Evolutionary conservation across 1,140 invertebrate genomes (phyloP), one percentile per base, ranked within the genome.

Genomic region (Calephelis virginiensis): DNA sequence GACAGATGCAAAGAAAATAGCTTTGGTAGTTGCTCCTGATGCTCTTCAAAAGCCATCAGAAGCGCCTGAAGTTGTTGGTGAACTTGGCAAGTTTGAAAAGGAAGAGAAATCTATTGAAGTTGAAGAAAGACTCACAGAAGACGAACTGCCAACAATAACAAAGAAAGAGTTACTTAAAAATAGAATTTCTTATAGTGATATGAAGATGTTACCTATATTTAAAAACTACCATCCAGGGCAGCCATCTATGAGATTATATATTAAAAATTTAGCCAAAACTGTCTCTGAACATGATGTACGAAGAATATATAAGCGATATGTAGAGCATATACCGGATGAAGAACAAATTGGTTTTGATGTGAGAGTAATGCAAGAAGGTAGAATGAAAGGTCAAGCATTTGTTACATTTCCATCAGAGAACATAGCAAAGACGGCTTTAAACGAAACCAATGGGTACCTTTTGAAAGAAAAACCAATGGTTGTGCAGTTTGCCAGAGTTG

Each of bases 361-460:
- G n/a, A 93, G 95, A 74, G 92, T 98, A 3, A 98, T 99, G 97
- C 96, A 97, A 85, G 97, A 98, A 86, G 98, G 98, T 0, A 93
- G 97, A 80, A 98, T 99, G 97, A 98, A 98, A 91, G 97, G 97
- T 0, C 98, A 99, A 92, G 97, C 97, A 7, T 99, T 99, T 93
- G 92, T 99, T 0, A 97, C 96, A 8, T 92, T 98, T 61, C 90
- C 89, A 8, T 94, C 92, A 78, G 92, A 94, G n/a, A 90, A 93
- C 63, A 90, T 94, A 76, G 96, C 97, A 3, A 91, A 94, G 83
- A 91, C 92, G 80, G 97, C 97, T 40, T 81, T 98, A 0, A 91
- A 93, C 75, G 96, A 97, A 86, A 98, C 97, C 8, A 98, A 98
- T 92, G 97, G 96, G n/a, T 97, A 93, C 84, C 93, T 97, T 73